Evolutionary conservation across 2,113 vertebrate species (phyloP).

Genomic region (Odocoileus virginianus): DNA sequence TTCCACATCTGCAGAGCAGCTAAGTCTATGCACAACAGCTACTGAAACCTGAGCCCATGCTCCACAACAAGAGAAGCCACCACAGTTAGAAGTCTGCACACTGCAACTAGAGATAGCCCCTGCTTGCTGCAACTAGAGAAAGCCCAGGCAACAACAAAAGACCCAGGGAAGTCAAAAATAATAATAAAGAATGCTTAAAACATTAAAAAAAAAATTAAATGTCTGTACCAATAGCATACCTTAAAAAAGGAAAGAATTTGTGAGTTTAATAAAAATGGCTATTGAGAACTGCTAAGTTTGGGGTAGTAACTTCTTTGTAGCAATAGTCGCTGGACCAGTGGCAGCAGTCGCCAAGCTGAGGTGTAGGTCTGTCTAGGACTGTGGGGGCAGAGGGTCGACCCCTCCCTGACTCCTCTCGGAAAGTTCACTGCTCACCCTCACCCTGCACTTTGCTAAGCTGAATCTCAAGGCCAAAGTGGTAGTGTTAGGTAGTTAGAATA

Average conservation of each 20-base stretch:
- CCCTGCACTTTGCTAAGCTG: neutral
- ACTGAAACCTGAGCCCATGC: neutral
- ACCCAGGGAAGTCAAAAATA: neutral
- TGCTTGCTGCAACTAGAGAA: neutral
- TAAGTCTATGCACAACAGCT: neutral
- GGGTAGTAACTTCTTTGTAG: neutral
- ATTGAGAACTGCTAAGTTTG: neutral
- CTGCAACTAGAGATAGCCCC: neutral
- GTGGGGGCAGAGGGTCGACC: no score
- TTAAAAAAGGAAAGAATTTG: neutral
- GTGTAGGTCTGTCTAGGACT: neutral
- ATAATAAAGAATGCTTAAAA: neutral
- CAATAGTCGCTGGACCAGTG: rapidly evolving
- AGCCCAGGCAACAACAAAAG: neutral
- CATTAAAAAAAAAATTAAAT: neutral
- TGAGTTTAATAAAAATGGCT: neutral
- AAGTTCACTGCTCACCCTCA: neutral
- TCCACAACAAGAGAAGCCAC: neutral
- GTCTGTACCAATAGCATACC: neutral
- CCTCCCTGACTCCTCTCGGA: neutral
- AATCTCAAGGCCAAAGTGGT: neutral
- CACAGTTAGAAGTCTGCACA: neutral
- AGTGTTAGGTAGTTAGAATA: neutral
- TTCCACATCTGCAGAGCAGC: neutral
- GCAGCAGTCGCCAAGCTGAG: neutral